phyloP scores from a whole-genome alignment of 2,113 vertebrate species.

The Trematomus loennbergii region DNA sequence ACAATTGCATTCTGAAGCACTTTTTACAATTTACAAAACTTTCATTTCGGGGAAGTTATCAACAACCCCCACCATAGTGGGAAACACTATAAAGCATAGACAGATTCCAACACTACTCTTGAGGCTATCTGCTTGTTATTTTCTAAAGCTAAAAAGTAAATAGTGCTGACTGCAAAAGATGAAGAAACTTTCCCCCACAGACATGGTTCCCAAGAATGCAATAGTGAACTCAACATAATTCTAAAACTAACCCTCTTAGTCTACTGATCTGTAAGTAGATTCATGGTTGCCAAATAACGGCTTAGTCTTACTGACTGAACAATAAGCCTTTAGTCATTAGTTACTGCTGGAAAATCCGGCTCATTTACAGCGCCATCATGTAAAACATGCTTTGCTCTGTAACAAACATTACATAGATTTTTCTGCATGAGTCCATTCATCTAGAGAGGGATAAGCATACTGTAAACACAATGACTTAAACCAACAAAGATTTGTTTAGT shows the following conservation, averaged over 20 bases:
- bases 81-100: not conserved
- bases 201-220: not conserved
- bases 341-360: not conserved
- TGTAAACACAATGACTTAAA: conserved; percentile 1
- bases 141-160: not conserved
- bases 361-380: not conserved
- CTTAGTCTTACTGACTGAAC: not conserved
- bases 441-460: not conserved
- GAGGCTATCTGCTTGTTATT: not conserved
- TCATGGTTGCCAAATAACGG: not conserved
- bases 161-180: not conserved
- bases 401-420: not conserved
- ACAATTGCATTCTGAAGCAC: not conserved
- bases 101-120: conserved; percentile 6
- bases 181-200: not conserved
- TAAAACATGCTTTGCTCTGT: too few relatives aligned
- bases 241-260: not conserved
- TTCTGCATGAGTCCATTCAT: not conserved
- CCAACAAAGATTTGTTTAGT: conserved; percentile 8
- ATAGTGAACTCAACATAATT: not conserved
- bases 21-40: not conserved
- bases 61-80: not conserved
- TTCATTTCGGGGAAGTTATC: not conserved
- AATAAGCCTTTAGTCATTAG: not conserved
- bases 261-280: not conserved